Evolutionary conservation across 2,797 vertebrate genomes (phyloP).

Genomic region (Chloroceryle amazona): DNA sequence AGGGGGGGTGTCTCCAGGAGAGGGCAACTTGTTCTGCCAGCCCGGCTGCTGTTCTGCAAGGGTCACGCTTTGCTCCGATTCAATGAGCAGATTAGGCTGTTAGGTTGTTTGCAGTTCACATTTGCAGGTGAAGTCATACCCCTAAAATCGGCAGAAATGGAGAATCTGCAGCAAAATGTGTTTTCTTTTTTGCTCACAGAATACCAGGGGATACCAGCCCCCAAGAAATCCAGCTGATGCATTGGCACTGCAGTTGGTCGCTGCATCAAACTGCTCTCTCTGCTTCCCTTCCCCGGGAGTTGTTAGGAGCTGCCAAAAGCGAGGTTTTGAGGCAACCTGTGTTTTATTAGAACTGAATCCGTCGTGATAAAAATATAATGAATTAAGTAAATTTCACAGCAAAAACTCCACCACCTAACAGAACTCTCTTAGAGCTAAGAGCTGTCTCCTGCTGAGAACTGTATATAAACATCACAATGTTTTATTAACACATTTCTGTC

Average conservation of each 20-base stretch:
- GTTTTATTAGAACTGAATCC: neutral
- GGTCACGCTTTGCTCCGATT: neutral
- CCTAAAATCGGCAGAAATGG: neutral
- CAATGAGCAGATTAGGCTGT: fast-evolving
- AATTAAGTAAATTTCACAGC: neutral
- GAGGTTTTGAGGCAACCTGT: neutral
- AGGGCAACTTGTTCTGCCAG: neutral
- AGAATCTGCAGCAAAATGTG: neutral
- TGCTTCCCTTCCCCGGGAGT: neutral
- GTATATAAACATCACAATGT: neutral
- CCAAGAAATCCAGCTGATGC: neutral
- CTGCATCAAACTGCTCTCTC: neutral
- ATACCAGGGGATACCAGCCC: neutral
- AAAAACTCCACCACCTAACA: neutral
- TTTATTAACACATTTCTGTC: neutral
- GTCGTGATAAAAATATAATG: slow-evolving; percentile 12
- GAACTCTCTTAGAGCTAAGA: neutral
- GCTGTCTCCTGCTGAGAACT: neutral
- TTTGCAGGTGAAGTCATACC: neutral
- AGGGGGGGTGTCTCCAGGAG: neutral
- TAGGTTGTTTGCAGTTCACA: neutral
- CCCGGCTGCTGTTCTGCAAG: neutral
- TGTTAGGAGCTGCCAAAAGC: neutral
- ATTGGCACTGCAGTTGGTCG: no score
- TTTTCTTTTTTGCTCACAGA: neutral